These are phyloP conservation scores for Sardinella longiceps DNA, from an alignment of 2,797 vertebrate genomes.

Conservation along the genomic window DNA sequence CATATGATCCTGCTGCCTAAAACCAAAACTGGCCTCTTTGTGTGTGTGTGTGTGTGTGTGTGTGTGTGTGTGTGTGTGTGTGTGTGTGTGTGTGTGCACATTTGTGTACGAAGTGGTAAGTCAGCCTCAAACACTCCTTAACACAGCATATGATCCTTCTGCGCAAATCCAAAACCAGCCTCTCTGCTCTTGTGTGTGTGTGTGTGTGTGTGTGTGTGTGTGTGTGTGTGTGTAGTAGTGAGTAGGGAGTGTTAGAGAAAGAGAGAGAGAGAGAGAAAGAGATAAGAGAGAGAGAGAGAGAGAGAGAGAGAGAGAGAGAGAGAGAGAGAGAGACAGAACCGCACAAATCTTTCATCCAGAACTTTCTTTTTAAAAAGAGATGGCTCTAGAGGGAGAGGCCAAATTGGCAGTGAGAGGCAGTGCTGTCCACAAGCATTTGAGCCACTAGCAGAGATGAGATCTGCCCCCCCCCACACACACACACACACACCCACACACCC, in stretches of 20 bases:
- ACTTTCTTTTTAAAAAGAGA: background rate
- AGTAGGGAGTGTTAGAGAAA: too few species aligned
- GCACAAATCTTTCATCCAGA: slow-evolving; percentile 8
- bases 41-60: background rate
- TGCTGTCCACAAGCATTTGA: background rate
- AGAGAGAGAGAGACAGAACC: background rate
- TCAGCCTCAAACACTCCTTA: too few species aligned
- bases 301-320: background rate
- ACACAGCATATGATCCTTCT: too few species aligned
- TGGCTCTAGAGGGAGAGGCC: background rate
- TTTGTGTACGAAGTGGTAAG: too few species aligned
- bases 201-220: too few species aligned
- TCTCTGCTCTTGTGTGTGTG: too few species aligned
- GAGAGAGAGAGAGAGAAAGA: background rate
- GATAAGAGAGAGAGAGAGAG: background rate
- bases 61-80: background rate
- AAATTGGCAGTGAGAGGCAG: background rate
- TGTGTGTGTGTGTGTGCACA: background rate
- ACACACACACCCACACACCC: too few species aligned
- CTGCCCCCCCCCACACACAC: too few species aligned
- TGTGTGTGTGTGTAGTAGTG: too few species aligned
- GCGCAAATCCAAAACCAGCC: too few species aligned
- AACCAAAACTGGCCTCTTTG: background rate
- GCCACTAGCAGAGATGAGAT: background rate
- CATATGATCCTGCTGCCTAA: background rate